Conservation (phyloP, 2,888 invertebrate genomes). For the Ephialtes manifestator region DNA sequence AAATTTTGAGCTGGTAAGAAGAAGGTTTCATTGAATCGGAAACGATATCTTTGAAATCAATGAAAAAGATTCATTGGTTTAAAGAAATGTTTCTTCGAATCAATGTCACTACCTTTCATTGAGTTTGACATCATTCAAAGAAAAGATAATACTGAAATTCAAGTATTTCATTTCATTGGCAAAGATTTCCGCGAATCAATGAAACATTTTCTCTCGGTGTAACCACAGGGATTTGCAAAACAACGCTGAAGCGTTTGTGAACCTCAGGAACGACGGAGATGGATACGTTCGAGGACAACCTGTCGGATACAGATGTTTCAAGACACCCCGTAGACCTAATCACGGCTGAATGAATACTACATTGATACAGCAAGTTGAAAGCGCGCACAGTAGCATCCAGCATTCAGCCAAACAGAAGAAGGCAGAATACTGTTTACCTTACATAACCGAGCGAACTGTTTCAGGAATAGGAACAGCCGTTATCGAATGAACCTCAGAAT, state of each 20-base stretch:
- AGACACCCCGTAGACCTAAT: conserved; percentile 28
- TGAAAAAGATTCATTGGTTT: too few species aligned
- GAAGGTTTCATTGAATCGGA: too few species aligned
- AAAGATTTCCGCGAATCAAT: too few species aligned
- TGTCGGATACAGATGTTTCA: conserved; percentile 31
- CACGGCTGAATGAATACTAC: conserved; percentile 55
- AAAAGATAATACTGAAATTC: too few species aligned
- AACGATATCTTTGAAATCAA: too few species aligned
- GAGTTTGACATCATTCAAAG: too few species aligned
- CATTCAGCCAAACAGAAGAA: conserved; percentile 16
- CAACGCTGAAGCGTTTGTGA: not conserved
- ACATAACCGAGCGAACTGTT: not conserved
- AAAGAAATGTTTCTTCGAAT: too few species aligned
- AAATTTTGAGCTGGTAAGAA: too few species aligned
- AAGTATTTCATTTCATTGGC: too few species aligned
- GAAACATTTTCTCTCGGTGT: too few species aligned
- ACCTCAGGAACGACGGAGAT: not conserved
- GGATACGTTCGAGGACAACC: conserved; percentile 19
- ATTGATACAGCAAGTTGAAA: conserved; percentile 24
- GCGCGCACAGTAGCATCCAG: not conserved
- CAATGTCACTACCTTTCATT: too few species aligned
- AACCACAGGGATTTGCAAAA: not conserved
- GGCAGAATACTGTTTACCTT: not conserved
- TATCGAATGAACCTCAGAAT: not conserved
- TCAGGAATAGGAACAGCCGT: not conserved